Base-by-base conservation (phyloP, 2,113 vertebrate genomes). In the Vulpes lagopus region DNA sequence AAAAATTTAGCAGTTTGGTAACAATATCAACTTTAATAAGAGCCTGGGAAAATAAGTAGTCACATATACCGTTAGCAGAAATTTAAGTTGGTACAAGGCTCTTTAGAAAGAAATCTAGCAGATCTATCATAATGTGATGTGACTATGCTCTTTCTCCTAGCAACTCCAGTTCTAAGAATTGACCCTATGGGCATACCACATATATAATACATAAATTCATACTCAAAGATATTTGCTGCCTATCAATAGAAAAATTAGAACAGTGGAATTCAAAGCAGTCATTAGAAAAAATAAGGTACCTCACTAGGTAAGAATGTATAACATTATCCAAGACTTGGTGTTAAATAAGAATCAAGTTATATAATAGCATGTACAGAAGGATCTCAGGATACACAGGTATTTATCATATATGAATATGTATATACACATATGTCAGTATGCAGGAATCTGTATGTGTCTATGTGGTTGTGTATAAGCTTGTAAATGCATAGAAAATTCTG, bases 1-100 rank as follows among this genome's bases (percentile, higher is more conserved):
- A 49, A 82, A 96, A 65, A 73, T 76, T 82, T 91, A 88, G n/a
- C 87, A 62, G 49, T 67, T 89, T 65, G 65, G 30, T 25, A 82
- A 74, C 55, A 64, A 67, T 51, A 53, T 82, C 74, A 43, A 35
- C 25, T 49, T 73, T 94, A 43, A 73, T 12, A 86, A 74, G 5
- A 62, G 49, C 22, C 15, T 87, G 19, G 11, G 35, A 80, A 27
- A n/a, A 57, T 43, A 90, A 73, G 84, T 3, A 27, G 35, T 20
- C 43, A 32, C 53, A 51, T 10, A 25, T 30, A 64, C 49, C 30
- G 11, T 65, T 49, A 71, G 8, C 3, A 81, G 84, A 89, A 88
- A 88, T 43, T 67, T 67, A 59, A 87, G 43, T 64, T 49, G 60
- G 25, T 30, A 32, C 64, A 57, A 32, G 6, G 73, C n/a, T 89